Percentiles rank a stretch among this genome's conserved stretches.
phyloP scores from a whole-genome alignment of 2,113 vertebrate genomes.

The Sporophila hypoxantha region DNA sequence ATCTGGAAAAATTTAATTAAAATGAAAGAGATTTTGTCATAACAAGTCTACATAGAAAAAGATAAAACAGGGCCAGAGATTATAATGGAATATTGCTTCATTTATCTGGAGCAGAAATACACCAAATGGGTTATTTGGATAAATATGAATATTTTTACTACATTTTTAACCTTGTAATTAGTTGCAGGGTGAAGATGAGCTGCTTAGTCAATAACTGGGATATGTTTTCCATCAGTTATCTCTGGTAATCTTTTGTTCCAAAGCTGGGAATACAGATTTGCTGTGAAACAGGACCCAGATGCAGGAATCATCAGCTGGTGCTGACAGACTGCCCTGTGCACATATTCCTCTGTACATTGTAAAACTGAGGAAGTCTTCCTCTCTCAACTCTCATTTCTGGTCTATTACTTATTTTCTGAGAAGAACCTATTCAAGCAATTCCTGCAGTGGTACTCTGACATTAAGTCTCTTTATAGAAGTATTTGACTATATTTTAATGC shows the following conservation, averaged over 20 bases:
- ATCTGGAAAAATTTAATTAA: slow-evolving; percentile 26
- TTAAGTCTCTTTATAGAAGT: not conserved
- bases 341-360: rapidly evolving
- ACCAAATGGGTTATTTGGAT: not conserved
- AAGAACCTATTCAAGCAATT: not conserved
- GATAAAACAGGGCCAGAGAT: not conserved
- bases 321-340: not conserved
- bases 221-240: slow-evolving; percentile 6
- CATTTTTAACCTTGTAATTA: not conserved
- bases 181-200: not conserved
- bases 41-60: not conserved
- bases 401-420: not conserved
- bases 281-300: not conserved
- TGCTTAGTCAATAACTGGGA: not conserved
- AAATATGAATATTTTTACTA: not conserved
- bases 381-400: not conserved
- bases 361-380: not conserved
- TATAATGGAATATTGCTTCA: not conserved
- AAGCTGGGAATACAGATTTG: not conserved
- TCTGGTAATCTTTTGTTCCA: slow-evolving; percentile 1
- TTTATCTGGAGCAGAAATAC: slow-evolving; percentile 14
- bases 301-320: not conserved
- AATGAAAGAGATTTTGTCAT: not conserved
- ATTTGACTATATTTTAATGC: not conserved
- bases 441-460: not conserved